phyloP scores from a whole-genome alignment of 2,888 invertebrate genomes.

The Philereme transversata region DNA sequence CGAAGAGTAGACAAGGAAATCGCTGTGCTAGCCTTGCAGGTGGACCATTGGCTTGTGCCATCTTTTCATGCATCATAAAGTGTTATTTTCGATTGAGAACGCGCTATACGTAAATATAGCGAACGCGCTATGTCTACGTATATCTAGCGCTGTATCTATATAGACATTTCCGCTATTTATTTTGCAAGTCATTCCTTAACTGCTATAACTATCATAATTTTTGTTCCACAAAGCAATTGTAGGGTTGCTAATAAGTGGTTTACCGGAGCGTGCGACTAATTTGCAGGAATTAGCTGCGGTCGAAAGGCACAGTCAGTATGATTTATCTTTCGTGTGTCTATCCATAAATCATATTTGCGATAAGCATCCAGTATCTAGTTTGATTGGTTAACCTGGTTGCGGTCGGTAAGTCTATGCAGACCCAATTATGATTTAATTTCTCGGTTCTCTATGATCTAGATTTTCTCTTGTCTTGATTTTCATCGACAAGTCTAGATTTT shows the following conservation, averaged over 20 bases:
- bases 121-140: too few species aligned
- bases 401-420: slow-evolving; percentile 10
- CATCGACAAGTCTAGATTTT: not conserved
- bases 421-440: slow-evolving; percentile 11
- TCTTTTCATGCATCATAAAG: too few species aligned
- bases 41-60: too few species aligned
- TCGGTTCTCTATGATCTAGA: slow-evolving; percentile 13
- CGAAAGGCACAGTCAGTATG: slow-evolving; percentile 38
- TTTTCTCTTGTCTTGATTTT: slow-evolving; percentile 1
- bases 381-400: slow-evolving; percentile 30
- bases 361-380: slow-evolving; percentile 44
- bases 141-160: too few species aligned
- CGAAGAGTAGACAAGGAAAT: too few species aligned
- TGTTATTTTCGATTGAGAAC: too few species aligned
- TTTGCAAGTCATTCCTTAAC: too few species aligned
- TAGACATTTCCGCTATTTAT: too few species aligned
- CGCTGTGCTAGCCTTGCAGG: too few species aligned
- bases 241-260: not conserved
- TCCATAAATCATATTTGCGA: slow-evolving; percentile 49
- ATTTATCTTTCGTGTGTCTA: slow-evolving; percentile 37
- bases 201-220: not conserved
- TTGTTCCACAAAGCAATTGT: not conserved
- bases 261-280: slow-evolving; percentile 25
- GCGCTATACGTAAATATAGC: too few species aligned
- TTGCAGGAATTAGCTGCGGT: slow-evolving; percentile 46